Percentiles rank a stretch among this genome's conserved stretches.
These are phyloP conservation scores for Vesta saturnalis DNA, from an alignment of 2,888 invertebrate genomes.

Conservation along the genomic window DNA sequence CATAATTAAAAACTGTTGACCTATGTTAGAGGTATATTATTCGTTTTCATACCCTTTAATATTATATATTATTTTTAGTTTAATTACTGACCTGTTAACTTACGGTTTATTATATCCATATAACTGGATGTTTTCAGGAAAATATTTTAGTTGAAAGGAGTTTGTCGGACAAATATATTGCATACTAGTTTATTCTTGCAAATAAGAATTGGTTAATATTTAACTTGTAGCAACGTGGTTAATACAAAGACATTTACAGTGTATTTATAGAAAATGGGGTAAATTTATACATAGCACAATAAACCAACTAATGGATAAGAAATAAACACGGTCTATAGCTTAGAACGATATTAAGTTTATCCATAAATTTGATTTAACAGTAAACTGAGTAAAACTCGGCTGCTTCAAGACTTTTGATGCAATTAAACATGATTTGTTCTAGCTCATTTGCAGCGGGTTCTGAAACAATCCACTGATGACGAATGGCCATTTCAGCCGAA, in stretches of 20 bases:
- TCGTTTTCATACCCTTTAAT: too few relatives aligned
- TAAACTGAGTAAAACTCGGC: conserved; percentile 54
- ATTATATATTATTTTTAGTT: too few relatives aligned
- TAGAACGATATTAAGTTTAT: conserved; percentile 63
- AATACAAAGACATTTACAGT: too few relatives aligned
- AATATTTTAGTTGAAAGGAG: neutral
- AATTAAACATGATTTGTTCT: conserved; percentile 65
- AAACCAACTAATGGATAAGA: conserved; percentile 60
- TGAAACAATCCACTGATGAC: conserved; percentile 58
- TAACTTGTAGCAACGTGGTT: too few relatives aligned
- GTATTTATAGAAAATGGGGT: conserved; percentile 7
- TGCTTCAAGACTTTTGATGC: conserved; percentile 61
- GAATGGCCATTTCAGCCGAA: conserved; percentile 58
- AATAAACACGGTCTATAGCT: conserved; percentile 55
- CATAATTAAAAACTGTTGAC: too few relatives aligned
- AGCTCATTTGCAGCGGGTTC: conserved; percentile 56
- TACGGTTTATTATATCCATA: too few relatives aligned
- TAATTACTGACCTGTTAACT: too few relatives aligned
- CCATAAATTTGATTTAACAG: conserved; percentile 64
- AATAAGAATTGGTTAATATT: too few relatives aligned
- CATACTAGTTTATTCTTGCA: too few relatives aligned
- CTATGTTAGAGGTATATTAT: too few relatives aligned
- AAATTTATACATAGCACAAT: conserved; percentile 53
- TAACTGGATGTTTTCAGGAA: neutral
- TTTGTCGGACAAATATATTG: too few relatives aligned